Base-by-base conservation (phyloP, 2,797 vertebrate genomes). In the Pteropus rufus region DNA sequence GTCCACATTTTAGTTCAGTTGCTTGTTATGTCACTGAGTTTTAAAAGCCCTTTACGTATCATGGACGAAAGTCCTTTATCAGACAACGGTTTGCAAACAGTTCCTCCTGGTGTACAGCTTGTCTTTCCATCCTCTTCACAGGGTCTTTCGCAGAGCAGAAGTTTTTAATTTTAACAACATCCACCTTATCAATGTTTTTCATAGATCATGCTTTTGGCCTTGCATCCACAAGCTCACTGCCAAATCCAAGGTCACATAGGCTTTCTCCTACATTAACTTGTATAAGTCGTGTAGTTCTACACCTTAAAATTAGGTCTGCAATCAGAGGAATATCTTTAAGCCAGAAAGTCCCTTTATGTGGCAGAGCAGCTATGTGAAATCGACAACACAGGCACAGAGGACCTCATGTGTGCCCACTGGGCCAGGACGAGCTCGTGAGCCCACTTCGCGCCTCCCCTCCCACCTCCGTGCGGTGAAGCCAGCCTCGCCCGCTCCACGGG, bases 11-110 rank as follows among this genome's bases (percentile, higher is more conserved):
- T 31, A n/a, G 12, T 10, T 4, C 6, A 12, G 12, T 21, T 9
- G n/a, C 15, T 36, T 29, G 9, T 18, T 36, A 12, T 19, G 4
- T 7, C 4, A n/a, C 3, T 29, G 41, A 46, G 46, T 24, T 65
- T 12, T 39, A 15, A 54, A 21, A 15, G 31, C 10, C n/a, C 19
- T 14, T 41, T 12, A 16, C 4, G 5, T 4, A 29, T 1, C 16
- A 7, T 10, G 36, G 12, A 34, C 3, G 2, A 3, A 49, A 26
- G 36, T 23, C 10, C 49, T n/a, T 9, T 2, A 39, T 29, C 46
- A 58, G 65, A 24, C 1, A 6, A 0, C 10, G 5, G 29, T 24
- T 10, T 0, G 2, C 11, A 24, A 12, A 21, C 15, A 2, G 4
- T 18, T 44, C 19, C 34, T 77, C 24, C 65, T 19, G 7, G 3